Base-by-base conservation (phyloP, 1,140 invertebrate species). In the Psilanteris sp. region DNA sequence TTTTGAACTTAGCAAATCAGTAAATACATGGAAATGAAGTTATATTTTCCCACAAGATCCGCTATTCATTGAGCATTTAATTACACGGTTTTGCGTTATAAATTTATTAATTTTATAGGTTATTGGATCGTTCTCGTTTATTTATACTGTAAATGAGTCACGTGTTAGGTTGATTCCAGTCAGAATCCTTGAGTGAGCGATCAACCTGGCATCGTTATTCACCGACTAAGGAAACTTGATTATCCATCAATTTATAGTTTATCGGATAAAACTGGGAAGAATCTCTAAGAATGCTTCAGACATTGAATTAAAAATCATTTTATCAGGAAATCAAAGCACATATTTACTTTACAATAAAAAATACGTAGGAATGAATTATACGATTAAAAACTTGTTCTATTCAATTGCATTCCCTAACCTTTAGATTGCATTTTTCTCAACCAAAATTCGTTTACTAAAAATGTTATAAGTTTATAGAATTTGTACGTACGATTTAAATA, bases 201-300 rank as follows among this genome's bases (percentile, higher is more conserved):
- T 62, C 39, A 37, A 13, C 18, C 10, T 6, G n/a, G 16, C 27
- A 36, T 73, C 57, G 57, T 64, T 32, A 64, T 34, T 55, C 14
- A 32, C 31, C 68, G n/a, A 11, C 39, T 54, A 62, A 61, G 55
- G 37, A 61, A 71, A 71, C 55, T 59, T 61, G 54, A 71, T 71
- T 71, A 62, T 61, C 27, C 39, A 18, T 62, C 46, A 48, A 22
- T 43, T 52, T 54, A 61, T 36, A 31, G 15, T 55, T 62, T 44
- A 43, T 50, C 26, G 31, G 31, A 4, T 9, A 32, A 59, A 46
- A 7, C 22, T 55, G n/a, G n/a, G n/a, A n/a, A n/a, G n/a, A n/a
- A n/a, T n/a, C n/a, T 22, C 8, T 6, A 24, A 11, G 32, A 16
- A 27, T 34, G 9, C 9, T 31, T 31, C 1, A 20, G 6, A 20